These are phyloP conservation scores for Xanthia icteritia DNA, from an alignment of 2,888 invertebrate species.

Conservation along the genomic window DNA sequence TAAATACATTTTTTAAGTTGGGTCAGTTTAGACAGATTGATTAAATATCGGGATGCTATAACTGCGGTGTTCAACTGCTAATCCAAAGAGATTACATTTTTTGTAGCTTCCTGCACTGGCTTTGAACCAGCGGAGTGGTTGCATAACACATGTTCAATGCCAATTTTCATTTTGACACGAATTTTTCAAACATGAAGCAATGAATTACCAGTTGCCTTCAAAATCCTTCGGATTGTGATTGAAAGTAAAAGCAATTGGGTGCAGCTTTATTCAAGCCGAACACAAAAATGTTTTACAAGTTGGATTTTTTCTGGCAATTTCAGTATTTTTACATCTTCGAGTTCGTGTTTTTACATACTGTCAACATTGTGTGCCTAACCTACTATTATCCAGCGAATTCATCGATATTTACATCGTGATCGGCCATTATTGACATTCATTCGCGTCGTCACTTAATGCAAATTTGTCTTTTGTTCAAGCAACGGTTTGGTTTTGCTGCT, in stretches of 20 bases:
- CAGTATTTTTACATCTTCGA: not conserved
- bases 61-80: not conserved
- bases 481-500: slow-evolving; percentile 66
- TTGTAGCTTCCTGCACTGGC: not conserved
- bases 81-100: not conserved
- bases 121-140: not conserved
- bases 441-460: slow-evolving; percentile 69
- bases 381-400: slow-evolving; percentile 40
- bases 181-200: not conserved
- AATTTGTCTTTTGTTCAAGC: slow-evolving; percentile 74
- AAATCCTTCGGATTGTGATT: not conserved
- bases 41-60: not conserved
- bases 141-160: not conserved
- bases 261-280: not conserved
- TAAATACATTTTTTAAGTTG: slow-evolving; percentile 19
- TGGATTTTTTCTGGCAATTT: not conserved
- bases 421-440: slow-evolving; percentile 64
- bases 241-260: not conserved
- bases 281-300: not conserved
- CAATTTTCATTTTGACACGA: not conserved
- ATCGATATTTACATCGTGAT: slow-evolving; percentile 49
- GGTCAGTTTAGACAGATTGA: slow-evolving; percentile 2
- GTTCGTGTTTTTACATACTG: slow-evolving; percentile 10
- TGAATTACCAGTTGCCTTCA: not conserved
- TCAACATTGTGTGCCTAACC: slow-evolving; percentile 23